phyloP scores from a whole-genome alignment of 2,113 vertebrate genomes.

The Gnathonemus longibarbis region DNA sequence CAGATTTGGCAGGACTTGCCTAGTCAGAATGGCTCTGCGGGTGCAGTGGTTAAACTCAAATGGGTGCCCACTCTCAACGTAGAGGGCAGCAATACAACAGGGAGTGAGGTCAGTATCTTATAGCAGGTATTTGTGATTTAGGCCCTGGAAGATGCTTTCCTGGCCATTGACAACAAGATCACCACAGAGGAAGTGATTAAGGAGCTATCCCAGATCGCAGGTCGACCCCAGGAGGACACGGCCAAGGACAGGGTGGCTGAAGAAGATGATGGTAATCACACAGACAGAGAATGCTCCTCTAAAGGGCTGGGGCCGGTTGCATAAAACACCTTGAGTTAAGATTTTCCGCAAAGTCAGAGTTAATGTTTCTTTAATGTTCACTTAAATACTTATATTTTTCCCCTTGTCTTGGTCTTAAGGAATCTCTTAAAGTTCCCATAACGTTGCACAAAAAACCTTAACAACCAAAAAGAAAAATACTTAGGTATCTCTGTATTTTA shows the following conservation, averaged over 20 bases:
- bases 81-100: background rate
- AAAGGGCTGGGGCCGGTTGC: background rate
- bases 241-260: constrained; percentile 86
- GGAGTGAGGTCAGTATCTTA: background rate
- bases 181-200: constrained; percentile 92
- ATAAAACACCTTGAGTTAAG: no score
- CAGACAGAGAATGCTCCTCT: background rate
- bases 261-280: constrained; percentile 86
- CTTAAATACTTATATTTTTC: no score
- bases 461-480: no score
- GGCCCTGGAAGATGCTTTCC: constrained; percentile 93
- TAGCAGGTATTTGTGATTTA: constrained; percentile 35
- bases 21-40: background rate
- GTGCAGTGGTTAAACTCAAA: background rate
- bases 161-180: constrained; percentile 85
- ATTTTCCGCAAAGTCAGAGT: no score
- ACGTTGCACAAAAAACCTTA: no score
- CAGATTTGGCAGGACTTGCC: background rate
- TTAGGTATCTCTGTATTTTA: no score
- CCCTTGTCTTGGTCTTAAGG: no score
- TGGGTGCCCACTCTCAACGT: background rate
- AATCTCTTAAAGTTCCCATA: no score
- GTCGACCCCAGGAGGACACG: constrained; percentile 77
- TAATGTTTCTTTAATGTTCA: no score
- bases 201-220: constrained; percentile 87